phyloP scores from a whole-genome alignment of 2,113 vertebrate species.

The Otolemur garnettii region DNA sequence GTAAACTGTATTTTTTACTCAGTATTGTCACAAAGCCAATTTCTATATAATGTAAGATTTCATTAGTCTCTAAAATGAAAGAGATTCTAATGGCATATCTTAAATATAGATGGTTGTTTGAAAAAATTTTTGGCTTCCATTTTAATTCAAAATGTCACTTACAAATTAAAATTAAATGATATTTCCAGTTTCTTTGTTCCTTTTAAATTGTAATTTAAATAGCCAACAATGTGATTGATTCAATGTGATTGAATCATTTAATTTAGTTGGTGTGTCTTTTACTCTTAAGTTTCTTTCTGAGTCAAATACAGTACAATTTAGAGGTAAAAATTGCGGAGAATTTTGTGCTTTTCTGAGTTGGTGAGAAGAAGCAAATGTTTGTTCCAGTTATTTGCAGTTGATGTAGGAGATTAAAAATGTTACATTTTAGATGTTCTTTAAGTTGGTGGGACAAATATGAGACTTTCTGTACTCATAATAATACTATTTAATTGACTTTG shows the following conservation, averaged over 20 bases:
- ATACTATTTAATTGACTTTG: not conserved
- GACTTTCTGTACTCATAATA: not conserved
- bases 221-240: not conserved
- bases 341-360: slow-evolving; percentile 39
- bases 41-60: not conserved
- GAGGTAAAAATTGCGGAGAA: not conserved
- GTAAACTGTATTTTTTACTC: not conserved
- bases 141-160: slow-evolving; percentile 58
- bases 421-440: slow-evolving; percentile 7
- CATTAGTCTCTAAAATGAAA: slow-evolving; percentile 42
- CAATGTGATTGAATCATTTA: slow-evolving; percentile 40
- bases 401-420: slow-evolving; percentile 21
- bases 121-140: slow-evolving; percentile 43
- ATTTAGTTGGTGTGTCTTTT: not conserved
- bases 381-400: not conserved
- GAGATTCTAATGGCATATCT: not conserved
- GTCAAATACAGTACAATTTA: slow-evolving; percentile 2
- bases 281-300: not conserved
- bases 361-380: not conserved
- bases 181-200: slow-evolving; percentile 5
- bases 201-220: slow-evolving; percentile 47
- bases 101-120: slow-evolving; percentile 13
- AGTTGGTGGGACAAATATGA: not conserved
- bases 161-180: slow-evolving; percentile 31
- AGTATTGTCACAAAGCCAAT: not conserved